These are phyloP conservation scores for Drosophila dives DNA, from an alignment of 2,888 invertebrate genomes.

Conservation along the genomic window DNA sequence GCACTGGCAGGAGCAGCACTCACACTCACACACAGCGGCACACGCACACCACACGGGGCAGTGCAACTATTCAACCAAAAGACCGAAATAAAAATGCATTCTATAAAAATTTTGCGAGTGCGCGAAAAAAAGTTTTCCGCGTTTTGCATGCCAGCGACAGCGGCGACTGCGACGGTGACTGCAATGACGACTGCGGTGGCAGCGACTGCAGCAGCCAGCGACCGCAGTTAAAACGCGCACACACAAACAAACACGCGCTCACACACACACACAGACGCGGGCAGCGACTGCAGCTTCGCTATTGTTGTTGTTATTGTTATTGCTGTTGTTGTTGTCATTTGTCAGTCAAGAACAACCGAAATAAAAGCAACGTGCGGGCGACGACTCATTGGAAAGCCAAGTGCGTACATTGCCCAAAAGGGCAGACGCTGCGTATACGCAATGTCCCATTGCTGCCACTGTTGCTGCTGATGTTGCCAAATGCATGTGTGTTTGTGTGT, in stretches of 20 bases:
- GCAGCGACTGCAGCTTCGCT: slow-evolving; percentile 55
- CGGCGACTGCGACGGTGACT: slow-evolving; percentile 52
- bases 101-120: slow-evolving; percentile 81
- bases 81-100: slow-evolving; percentile 81
- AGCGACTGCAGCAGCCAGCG: slow-evolving; percentile 56
- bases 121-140: slow-evolving; percentile 80
- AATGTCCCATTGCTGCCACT: slow-evolving; percentile 48
- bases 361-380: slow-evolving; percentile 57
- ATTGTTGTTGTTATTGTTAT: slow-evolving; percentile 43
- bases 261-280: slow-evolving; percentile 27
- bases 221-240: slow-evolving; percentile 39
- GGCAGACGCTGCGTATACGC: slow-evolving; percentile 70
- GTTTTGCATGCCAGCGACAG: slow-evolving; percentile 76
- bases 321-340: slow-evolving; percentile 44
- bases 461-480: slow-evolving; percentile 5
- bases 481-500: not conserved
- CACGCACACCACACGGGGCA: slow-evolving; percentile 65
- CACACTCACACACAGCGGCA: slow-evolving; percentile 35
- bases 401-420: slow-evolving; percentile 62
- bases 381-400: slow-evolving; percentile 53
- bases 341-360: slow-evolving; percentile 68
- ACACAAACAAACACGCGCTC: slow-evolving; percentile 15
- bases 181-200: slow-evolving; percentile 35
- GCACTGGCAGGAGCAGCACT: slow-evolving; percentile 8
- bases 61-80: slow-evolving; percentile 81